Evolutionary conservation across 53 echinoderm and acorn worm species (phyloP), one percentile per base, ranked within the genome.

Genomic region (Holothuria leucospilota): DNA sequence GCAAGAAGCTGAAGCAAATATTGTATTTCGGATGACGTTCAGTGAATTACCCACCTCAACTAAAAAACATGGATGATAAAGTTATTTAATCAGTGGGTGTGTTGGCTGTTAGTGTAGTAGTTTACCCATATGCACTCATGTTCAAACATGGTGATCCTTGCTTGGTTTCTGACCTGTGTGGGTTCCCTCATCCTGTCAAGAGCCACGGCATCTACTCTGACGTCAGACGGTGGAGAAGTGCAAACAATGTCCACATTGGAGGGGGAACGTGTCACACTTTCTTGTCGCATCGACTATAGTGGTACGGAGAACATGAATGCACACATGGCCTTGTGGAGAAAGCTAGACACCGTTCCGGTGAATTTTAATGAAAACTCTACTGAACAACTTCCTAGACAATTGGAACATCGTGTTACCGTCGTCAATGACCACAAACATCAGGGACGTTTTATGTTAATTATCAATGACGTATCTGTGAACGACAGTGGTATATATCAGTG

Each of bases 401-500:
- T 82, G 9, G 41, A 51, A 14, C 62, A 82, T 41, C 26, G 82
- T n/a, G 82, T 82, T 29, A 78, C 78, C 11, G 39, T 82, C 14
- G 40, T 64, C 11, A 82, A 63, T 26, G 63, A 64, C 29, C 38
- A 64, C 7, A 64, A 64, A 82, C 82, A 82, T 30, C 38, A 60
- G 5, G 82, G 82, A 6, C 38, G 23, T 39, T 82, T 82, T 23
- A 30, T 34, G 24, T 82, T 82, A 39, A 64, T 63, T 4, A 82
- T 82, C 5, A 82, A 63, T 18, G 38, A 82, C 0, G 63, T 82
- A 60, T 40, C 63, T 21, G 63, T 63, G 9, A 62, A 64, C 41
- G 82, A 82, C 65, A 39, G 41, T 24, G 82, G 82, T 60, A 64
- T 82, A 13, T 82, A 82, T 30, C 82, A 82, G 64, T 82, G 82